Conservation (phyloP, 2,797 vertebrate species). For the Cossypha heuglini region DNA sequence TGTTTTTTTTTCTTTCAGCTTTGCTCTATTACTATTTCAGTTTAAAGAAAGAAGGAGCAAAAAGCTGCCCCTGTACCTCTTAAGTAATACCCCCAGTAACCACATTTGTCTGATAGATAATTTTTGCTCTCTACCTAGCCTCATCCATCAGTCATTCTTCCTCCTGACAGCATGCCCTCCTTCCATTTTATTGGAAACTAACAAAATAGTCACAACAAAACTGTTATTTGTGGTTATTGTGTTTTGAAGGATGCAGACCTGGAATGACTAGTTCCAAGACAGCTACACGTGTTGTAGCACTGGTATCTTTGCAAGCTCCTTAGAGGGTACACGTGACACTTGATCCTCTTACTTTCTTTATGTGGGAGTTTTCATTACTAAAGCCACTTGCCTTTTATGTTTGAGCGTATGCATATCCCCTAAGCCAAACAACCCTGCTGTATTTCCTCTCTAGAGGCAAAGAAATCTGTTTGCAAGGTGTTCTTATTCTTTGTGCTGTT, state of each 20-base stretch:
- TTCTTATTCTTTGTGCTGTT: background rate
- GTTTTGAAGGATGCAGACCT: background rate
- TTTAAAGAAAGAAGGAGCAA: background rate
- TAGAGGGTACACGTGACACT: background rate
- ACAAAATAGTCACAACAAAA: background rate
- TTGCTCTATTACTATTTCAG: background rate
- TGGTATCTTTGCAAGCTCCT: background rate
- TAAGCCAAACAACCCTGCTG: slow-evolving; percentile 2
- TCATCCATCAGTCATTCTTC: background rate
- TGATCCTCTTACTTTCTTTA: slow-evolving; percentile 43
- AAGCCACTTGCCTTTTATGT: slow-evolving; percentile 20
- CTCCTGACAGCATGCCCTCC: background rate
- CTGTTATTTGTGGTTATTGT: background rate
- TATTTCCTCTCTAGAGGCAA: slow-evolving; percentile 6
- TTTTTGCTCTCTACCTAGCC: background rate
- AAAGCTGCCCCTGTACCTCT: background rate
- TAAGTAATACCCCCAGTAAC: background rate
- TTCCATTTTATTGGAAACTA: background rate
- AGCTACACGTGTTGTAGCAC: background rate
- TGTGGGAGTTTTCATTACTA: slow-evolving; percentile 18
- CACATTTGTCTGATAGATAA: background rate
- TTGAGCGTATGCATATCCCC: background rate
- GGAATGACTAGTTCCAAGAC: background rate
- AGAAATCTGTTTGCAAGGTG: slow-evolving; percentile 21
- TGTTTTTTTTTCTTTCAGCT: background rate